Evolutionary conservation across 2,113 vertebrate species (phyloP).

Genomic region (Cyprinodon tularosa): DNA sequence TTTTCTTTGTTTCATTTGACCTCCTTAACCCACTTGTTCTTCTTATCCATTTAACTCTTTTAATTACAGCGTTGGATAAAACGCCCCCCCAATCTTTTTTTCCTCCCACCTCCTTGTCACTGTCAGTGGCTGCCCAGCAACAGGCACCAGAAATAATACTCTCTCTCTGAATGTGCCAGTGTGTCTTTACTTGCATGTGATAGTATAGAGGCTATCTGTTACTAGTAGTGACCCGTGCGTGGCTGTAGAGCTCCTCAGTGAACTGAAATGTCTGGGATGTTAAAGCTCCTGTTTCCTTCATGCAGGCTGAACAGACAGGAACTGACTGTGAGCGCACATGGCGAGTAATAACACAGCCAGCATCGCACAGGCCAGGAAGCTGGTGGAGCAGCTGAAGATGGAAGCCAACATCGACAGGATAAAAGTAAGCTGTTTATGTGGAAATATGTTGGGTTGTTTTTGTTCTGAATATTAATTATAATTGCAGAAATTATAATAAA

Average conservation of each 20-base stretch:
- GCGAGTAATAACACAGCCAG: conserved; percentile 98
- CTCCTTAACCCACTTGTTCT: not conserved
- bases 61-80: conserved; percentile 56
- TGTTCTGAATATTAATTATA: not conserved
- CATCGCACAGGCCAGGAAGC: conserved; percentile 97
- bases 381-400: conserved; percentile 99
- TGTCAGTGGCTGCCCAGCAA: conserved; percentile 72
- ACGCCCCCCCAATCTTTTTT: conserved; percentile 36
- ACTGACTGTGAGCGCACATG: conserved; percentile 78
- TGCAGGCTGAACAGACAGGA: conserved; percentile 37
- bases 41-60: conserved; percentile 38
- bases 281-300: conserved; percentile 1
- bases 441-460: not conserved
- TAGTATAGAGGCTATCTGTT: conserved; percentile 49
- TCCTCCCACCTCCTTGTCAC: conserved; percentile 47
- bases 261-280: conserved; percentile 18
- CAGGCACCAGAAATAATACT: conserved; percentile 71
- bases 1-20: not conserved
- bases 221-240: conserved; percentile 20
- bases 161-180: conserved; percentile 28
- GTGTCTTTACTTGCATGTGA: conserved; percentile 37
- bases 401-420: conserved; percentile 99
- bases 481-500: no score
- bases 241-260: conserved; percentile 8
- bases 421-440: conserved; percentile 84